Evolutionary conservation across 1,140 invertebrate species (phyloP), one percentile per base, ranked within the genome.

Genomic region (Augochlora pura): DNA sequence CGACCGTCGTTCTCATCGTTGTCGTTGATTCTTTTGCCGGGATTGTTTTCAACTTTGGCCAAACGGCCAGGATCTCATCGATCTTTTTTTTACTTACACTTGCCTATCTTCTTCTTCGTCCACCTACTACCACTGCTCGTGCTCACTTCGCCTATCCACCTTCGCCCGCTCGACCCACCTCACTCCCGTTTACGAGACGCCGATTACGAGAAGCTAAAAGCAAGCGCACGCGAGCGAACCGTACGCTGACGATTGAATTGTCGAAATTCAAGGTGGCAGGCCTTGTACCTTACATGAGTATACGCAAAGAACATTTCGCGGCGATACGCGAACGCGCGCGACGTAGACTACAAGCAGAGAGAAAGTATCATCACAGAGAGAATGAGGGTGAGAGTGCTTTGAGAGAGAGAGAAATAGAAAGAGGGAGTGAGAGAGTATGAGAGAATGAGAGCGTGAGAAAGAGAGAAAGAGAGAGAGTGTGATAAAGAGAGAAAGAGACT

Each of bases 21-120:
- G 57, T 75, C 60, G 62, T 79, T 23, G 57, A 81, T 62, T 23
- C 67, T 23, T 52, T 69, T 63, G 32, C 76, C 67, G 54, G 59
- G 49, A 52, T 73, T 67, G 71, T 80, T 72, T 18, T 57, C 49
- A 21, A 57, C 49, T 39, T 54, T 67, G 77, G 39, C 74, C 57
- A 18, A 60, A 18, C 68, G 71, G 39, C 69, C 67, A 74, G 42
- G 79, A 82, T 86, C 85, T 83, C 72, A 66, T 83, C 73, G 64
- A 83, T 72, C 74, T 83, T 52, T 83, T n/a, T 78, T 80, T 83
- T 84, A 86, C 59, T 73, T 71, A 86, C 27, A 76, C 69, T 83
- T 64, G 77, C 72, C 72, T 80, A 76, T 77, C 80, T 78, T 84
- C 77, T 82, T 83, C 73, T 83, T 77, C 60, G 66, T 46, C 74